phyloP scores from a whole-genome alignment of 2,797 vertebrate genomes.

The Characodon lateralis region DNA sequence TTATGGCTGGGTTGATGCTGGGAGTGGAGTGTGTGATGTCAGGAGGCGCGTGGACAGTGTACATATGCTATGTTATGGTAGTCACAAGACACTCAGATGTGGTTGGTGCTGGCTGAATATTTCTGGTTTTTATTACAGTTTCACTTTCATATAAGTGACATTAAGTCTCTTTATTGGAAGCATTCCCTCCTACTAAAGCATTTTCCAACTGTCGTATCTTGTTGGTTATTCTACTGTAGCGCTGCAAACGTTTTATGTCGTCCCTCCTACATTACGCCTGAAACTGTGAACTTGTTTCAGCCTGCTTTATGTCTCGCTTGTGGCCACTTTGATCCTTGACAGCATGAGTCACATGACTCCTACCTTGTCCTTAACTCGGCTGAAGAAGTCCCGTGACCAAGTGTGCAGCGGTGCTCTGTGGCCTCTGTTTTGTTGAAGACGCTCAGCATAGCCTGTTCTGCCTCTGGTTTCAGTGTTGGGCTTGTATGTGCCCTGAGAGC shows the following conservation, averaged over 20 bases:
- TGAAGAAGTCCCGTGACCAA: neutral
- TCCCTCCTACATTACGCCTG: neutral
- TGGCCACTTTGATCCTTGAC: conserved; percentile 21
- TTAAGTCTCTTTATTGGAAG: neutral
- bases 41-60: conserved; percentile 2
- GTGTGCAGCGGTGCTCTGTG: neutral
- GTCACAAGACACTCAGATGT: conserved; percentile 25
- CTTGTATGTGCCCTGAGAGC: conserved; percentile 18
- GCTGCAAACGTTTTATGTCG: too few species aligned
- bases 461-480: conserved; percentile 27
- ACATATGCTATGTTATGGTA: neutral
- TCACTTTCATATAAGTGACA: neutral
- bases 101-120: neutral
- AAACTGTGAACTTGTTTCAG: conserved; percentile 30
- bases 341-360: conserved; percentile 38
- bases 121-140: neutral
- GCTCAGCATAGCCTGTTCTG: conserved; percentile 7
- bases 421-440: neutral
- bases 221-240: neutral
- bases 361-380: neutral
- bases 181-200: neutral
- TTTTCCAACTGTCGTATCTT: neutral
- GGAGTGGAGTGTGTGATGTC: conserved; percentile 22
- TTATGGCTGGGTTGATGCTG: conserved; percentile 18
- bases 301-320: conserved; percentile 21